These are phyloP conservation scores for Drosophila nasuta DNA, from an alignment of 1,140 invertebrate species.

Conservation along the genomic window DNA sequence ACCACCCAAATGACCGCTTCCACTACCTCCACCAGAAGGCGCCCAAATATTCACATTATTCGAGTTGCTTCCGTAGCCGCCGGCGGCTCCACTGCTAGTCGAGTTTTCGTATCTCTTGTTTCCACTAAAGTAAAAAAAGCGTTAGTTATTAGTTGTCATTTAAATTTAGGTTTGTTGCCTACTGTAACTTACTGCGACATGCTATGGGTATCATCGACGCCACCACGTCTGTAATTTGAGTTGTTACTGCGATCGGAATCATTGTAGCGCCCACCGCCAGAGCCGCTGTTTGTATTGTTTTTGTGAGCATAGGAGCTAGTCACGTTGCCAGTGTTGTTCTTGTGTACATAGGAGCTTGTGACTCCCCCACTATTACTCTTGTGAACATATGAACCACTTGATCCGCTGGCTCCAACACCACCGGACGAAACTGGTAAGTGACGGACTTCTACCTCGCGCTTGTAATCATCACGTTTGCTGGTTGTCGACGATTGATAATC, in stretches of 20 bases:
- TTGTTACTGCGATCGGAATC: conserved; percentile 64
- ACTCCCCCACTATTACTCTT: conserved; percentile 58
- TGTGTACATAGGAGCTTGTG: conserved; percentile 68
- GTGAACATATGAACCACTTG: conserved; percentile 69
- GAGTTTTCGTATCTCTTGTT: conserved; percentile 81
- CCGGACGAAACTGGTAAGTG: conserved; percentile 63
- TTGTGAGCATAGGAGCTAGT: conserved; percentile 65
- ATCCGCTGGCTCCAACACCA: conserved; percentile 43
- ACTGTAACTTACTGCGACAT: conserved; percentile 52
- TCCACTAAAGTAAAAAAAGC: conserved; percentile 30
- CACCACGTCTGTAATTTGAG: conserved; percentile 69
- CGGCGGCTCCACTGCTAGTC: conserved; percentile 53
- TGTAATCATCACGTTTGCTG: conserved; percentile 76
- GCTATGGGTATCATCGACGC: conserved; percentile 70
- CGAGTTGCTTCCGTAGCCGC: conserved; percentile 66
- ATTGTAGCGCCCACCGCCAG: conserved; percentile 67
- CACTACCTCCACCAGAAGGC: conserved; percentile 52
- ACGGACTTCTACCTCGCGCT: conserved; percentile 70
- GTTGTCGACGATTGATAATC: conserved; percentile 63
- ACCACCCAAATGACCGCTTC: conserved; percentile 59
- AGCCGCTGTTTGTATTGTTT: conserved; percentile 57
- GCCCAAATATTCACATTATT: conserved; percentile 75
- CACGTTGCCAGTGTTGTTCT: conserved; percentile 50
- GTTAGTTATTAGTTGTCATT: neutral
- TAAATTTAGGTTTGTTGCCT: neutral